phyloP scores from a whole-genome alignment of 2,888 invertebrate species.

The Amiota mariae region DNA sequence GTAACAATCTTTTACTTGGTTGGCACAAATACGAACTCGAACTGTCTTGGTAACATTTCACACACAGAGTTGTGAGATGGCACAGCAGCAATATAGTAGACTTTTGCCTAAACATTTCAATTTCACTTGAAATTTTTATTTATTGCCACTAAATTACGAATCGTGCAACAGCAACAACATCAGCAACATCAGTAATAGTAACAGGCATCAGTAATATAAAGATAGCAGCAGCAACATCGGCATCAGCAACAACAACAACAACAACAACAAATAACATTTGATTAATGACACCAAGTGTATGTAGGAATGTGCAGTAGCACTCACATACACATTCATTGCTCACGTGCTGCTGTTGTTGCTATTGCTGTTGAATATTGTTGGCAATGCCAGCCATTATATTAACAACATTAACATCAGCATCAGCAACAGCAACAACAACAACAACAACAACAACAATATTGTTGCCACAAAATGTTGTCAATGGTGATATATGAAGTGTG shows the following conservation, averaged over 20 bases:
- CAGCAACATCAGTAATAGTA: constrained; percentile 11
- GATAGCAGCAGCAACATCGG: background rate
- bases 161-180: constrained; percentile 40
- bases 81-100: background rate
- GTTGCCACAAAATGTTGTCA: constrained; percentile 47
- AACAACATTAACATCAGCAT: constrained; percentile 15
- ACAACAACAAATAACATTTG: constrained; percentile 36
- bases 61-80: background rate
- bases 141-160: constrained; percentile 65
- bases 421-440: constrained; percentile 29
- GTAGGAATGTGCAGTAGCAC: constrained; percentile 14
- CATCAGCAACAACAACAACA: constrained; percentile 1
- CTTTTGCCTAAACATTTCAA: constrained; percentile 63
- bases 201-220: constrained; percentile 17
- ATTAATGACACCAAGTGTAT: constrained; percentile 52
- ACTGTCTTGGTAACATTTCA: background rate
- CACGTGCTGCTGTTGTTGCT: constrained; percentile 8
- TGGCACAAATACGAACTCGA: background rate
- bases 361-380: background rate
- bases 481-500: constrained; percentile 41
- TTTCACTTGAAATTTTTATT: constrained; percentile 64
- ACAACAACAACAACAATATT: constrained; percentile 28
- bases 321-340: background rate
- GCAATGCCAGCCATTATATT: constrained; percentile 29
- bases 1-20: background rate